phyloP scores from a whole-genome alignment of 2,888 invertebrate species.

The Heliconius hortense region DNA sequence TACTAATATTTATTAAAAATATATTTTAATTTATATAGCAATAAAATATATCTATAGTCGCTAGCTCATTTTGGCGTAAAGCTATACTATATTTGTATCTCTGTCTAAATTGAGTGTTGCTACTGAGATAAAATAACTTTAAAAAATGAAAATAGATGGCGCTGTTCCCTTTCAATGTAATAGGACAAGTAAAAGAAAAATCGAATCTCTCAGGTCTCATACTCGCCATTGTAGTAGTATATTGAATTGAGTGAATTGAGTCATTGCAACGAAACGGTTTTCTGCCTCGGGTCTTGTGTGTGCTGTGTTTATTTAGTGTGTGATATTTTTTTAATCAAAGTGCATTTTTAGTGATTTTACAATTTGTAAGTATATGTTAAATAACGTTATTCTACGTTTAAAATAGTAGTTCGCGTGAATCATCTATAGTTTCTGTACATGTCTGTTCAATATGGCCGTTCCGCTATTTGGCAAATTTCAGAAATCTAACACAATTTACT shows the following conservation, averaged over 20 bases:
- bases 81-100: neutral
- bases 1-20: neutral
- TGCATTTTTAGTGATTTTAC: conserved; percentile 67
- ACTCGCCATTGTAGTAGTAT: conserved; percentile 52
- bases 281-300: conserved; percentile 78
- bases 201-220: conserved; percentile 51
- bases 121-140: neutral
- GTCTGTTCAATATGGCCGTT: conserved; percentile 80
- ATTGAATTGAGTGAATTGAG: conserved; percentile 51
- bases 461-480: conserved; percentile 57
- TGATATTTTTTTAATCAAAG: conserved; percentile 66
- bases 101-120: conserved; percentile 17
- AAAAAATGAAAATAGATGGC: conserved; percentile 53
- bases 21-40: neutral
- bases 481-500: conserved; percentile 22
- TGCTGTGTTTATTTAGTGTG: conserved; percentile 73
- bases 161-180: conserved; percentile 47
- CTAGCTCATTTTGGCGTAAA: neutral
- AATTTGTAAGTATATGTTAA: conserved; percentile 68
- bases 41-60: neutral
- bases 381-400: conserved; percentile 38
- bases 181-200: conserved; percentile 56
- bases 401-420: conserved; percentile 42
- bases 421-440: conserved; percentile 52
- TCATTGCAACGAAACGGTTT: conserved; percentile 76